Percentiles rank a stretch among this genome's conserved stretches.
Conservation (phyloP, 2,113 vertebrate genomes). For the Rhynchomys soricoides region DNA sequence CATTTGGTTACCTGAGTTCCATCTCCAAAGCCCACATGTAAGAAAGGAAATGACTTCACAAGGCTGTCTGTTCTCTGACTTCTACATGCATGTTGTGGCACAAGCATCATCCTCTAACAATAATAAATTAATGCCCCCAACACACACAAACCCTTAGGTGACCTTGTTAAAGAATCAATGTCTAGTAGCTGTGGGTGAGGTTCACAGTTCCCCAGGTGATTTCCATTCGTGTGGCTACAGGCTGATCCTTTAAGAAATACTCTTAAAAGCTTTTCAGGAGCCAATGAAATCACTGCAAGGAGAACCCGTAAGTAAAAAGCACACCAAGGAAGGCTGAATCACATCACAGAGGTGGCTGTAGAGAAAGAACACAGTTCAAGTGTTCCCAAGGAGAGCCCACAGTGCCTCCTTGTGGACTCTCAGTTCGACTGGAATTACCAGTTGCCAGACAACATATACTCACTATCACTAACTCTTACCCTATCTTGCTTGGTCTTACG, state of each 20-base stretch:
- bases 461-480: neutral
- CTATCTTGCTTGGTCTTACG: neutral
- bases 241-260: neutral
- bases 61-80: neutral
- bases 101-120: neutral
- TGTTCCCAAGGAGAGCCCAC: neutral
- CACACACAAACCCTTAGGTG: neutral
- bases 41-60: neutral
- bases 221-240: neutral
- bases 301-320: neutral
- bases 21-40: neutral
- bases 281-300: neutral
- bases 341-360: neutral
- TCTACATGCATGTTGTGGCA: neutral
- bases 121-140: neutral
- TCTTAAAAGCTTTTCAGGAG: neutral
- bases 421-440: neutral
- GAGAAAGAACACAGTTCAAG: accelerated
- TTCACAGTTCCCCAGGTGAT: neutral
- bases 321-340: accelerated
- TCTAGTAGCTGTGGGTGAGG: neutral
- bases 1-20: neutral
- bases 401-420: constrained; percentile 68
- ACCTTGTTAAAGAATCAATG: neutral
- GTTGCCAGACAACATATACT: neutral